Conservation (phyloP, 2,797 vertebrate genomes). For the Chelon auratus region DNA sequence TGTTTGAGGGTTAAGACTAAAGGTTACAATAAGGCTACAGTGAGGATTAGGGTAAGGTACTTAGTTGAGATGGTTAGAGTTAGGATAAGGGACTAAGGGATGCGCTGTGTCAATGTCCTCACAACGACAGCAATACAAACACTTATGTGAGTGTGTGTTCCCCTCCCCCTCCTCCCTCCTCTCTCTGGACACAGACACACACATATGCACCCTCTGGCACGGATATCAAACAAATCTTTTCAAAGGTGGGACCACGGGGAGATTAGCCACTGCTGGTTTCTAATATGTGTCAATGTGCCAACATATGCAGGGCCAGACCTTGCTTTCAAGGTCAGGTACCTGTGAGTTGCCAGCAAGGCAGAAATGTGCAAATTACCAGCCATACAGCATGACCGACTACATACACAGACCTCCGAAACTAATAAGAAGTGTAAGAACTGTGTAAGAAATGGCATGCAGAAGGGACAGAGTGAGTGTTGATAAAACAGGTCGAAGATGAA, state of each 20-base stretch:
- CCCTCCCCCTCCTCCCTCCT: neutral
- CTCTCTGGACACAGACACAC: constrained; percentile 9
- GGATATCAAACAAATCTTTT: constrained; percentile 77
- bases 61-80: too few relatives aligned
- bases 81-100: too few relatives aligned
- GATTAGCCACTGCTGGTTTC: constrained; percentile 69
- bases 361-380: constrained; percentile 50
- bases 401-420: constrained; percentile 30
- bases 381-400: constrained; percentile 44
- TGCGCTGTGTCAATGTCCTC: too few relatives aligned
- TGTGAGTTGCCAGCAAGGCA: constrained; percentile 62
- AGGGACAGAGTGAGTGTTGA: too few relatives aligned
- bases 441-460: neutral
- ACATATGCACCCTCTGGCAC: constrained; percentile 50
- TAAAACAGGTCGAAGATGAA: neutral
- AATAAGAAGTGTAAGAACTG: too few relatives aligned
- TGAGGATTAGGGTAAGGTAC: too few relatives aligned
- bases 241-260: constrained; percentile 66
- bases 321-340: constrained; percentile 73
- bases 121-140: too few relatives aligned
- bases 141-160: neutral
- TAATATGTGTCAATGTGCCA: constrained; percentile 65
- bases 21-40: too few relatives aligned
- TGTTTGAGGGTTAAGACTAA: too few relatives aligned
- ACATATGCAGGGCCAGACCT: constrained; percentile 52